Conservation (phyloP, 2,888 invertebrate genomes). For the Thelaira solivaga region DNA sequence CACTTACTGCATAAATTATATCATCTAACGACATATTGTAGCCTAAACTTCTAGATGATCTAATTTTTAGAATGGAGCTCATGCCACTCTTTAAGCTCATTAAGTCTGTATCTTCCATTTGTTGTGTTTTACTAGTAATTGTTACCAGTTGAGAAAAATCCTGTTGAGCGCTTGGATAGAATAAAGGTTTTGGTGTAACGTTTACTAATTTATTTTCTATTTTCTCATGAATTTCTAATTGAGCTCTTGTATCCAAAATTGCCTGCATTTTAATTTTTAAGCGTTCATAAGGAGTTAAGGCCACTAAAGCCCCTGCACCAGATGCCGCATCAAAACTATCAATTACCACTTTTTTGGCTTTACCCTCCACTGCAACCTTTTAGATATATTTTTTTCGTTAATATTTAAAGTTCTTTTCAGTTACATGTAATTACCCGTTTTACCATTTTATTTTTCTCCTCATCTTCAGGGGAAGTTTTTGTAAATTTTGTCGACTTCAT, state of each 20-base stretch:
- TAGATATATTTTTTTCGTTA: background rate
- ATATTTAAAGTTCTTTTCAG: too few species aligned
- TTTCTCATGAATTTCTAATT: constrained; percentile 64
- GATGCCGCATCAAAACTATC: background rate
- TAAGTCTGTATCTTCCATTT: background rate
- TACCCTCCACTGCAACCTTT: background rate
- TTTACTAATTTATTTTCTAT: constrained; percentile 64
- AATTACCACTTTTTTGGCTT: constrained; percentile 27
- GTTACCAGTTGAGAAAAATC: constrained; percentile 28
- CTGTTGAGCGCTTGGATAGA: background rate
- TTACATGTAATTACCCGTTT: background rate
- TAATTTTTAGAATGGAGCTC: constrained; percentile 59
- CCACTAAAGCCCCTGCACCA: background rate
- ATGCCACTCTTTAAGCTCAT: constrained; percentile 32
- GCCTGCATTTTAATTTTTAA: constrained; percentile 13
- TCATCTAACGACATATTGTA: constrained; percentile 70
- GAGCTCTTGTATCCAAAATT: background rate
- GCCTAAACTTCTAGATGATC: constrained; percentile 64
- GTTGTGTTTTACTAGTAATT: constrained; percentile 30
- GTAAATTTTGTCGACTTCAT: background rate
- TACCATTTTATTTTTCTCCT: background rate
- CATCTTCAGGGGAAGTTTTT: background rate
- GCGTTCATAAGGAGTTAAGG: constrained; percentile 16
- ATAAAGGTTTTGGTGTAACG: constrained; percentile 69
- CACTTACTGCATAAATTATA: constrained; percentile 51